Evolutionary conservation across 2,888 invertebrate species (phyloP).

Genomic region (Drosophila quinaria): DNA sequence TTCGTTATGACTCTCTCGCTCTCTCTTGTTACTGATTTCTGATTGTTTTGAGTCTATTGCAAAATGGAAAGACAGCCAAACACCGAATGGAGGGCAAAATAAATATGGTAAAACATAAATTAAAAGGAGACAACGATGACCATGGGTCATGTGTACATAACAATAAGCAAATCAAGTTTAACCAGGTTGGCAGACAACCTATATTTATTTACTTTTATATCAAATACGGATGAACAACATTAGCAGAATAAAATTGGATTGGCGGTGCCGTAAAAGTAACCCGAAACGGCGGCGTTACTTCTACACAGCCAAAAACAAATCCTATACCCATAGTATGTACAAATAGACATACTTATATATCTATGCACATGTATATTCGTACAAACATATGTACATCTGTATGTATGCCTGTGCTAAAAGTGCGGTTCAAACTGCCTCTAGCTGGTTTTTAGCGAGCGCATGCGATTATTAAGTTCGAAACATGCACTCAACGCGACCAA

Average conservation of each 20-base stretch:
- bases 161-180: constrained; percentile 61
- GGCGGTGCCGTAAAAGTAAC: constrained; percentile 33
- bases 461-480: constrained; percentile 51
- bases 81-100: constrained; percentile 21
- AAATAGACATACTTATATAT: constrained; percentile 6
- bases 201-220: constrained; percentile 57
- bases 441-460: constrained; percentile 65
- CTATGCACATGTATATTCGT: constrained; percentile 2
- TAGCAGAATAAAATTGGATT: constrained; percentile 24
- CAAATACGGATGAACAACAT: constrained; percentile 48
- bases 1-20: constrained; percentile 5
- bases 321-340: constrained; percentile 5
- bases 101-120: constrained; percentile 51
- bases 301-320: constrained; percentile 17
- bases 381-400: constrained; percentile 15
- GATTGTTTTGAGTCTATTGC: constrained; percentile 21
- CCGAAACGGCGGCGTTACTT: constrained; percentile 37
- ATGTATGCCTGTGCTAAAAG: constrained; percentile 32
- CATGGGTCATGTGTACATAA: constrained; percentile 24
- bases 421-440: constrained; percentile 72
- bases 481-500: constrained; percentile 40
- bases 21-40: constrained; percentile 29
- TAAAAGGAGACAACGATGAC: constrained; percentile 30
- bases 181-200: constrained; percentile 55
- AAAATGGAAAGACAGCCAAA: constrained; percentile 28